Base-by-base conservation (phyloP, 2,113 vertebrate genomes). In the Pogona vitticeps region DNA sequence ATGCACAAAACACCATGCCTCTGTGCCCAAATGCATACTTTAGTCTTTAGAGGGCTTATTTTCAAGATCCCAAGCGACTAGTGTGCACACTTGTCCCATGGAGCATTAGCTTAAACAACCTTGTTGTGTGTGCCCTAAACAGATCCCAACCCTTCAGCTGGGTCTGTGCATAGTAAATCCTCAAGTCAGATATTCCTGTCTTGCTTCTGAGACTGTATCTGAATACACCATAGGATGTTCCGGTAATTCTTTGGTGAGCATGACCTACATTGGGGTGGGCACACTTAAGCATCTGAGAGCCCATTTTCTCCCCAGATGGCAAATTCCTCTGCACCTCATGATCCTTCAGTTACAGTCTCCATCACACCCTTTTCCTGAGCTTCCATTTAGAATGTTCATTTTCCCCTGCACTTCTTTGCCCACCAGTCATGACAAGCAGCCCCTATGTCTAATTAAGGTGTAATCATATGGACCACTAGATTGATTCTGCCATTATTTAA, bases 1-100 rank as follows among this genome's bases (percentile, higher is more conserved):
- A 1, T 36, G 8, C 58, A 36, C 14, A 79, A 65, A 86, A 89
- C 76, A 87, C 58, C 7, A 89, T 88, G 38, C 26, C 86, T 92
- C 7, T 4, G 23, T 88, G 65, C 68, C 86, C 90, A 81, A 78
- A 85, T 63, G 2, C 79, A 68, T 36, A 28, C 6, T 67, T 13
- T 1, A 20, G 10, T 8, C 20, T 76, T 56, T 56, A 68, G 38
- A 14, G 40, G 59, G 65, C 38, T 58, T 38, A 15, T 78, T 78
- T 56, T 17, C 8, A 78, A 21, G 33, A 31, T 38, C 15, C 9
- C 84, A 40, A 70, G 33, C 31, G 58, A 31, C 4, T 21, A 59
- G 31, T 85, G 7, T 70, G 36, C 28, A 75, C 26, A 42, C 58
- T 84, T 63, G 5, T 59, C 2, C 52, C 20, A 40, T 61, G 71